Evolutionary conservation across 2,113 vertebrate genomes (phyloP), one percentile per base, ranked within the genome.

Genomic region (Toxostoma redivivum): DNA sequence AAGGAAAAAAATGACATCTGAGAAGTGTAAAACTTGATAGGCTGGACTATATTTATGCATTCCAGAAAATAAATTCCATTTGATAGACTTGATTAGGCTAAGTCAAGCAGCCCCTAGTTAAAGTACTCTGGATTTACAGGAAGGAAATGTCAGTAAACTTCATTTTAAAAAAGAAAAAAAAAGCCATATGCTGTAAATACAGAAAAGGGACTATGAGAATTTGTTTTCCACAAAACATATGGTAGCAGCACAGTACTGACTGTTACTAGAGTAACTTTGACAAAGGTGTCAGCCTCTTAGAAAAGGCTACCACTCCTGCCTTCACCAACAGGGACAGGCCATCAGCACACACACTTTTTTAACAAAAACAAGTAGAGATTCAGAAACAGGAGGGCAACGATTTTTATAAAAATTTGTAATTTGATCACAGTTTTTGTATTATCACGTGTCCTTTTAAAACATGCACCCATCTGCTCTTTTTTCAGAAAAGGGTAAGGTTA

Each of bases 321-420:
- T n/a, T 51, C 40, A 73, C 27, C 23, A 82, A 31, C 16, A 77
- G 57, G 57, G 16, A 27, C 21, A 89, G 54, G 12, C 20, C 64
- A 69, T 3, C 2, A 13, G 45, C 64, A 86, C 14, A 84, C 12
- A 69, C 7, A 12, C n/a, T n/a, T n/a, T n/a, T n/a, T n/a, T n/a
- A 66, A 30, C 15, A 79, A 58, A 58, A 86, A 17, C 5, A 57
- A 62, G 33, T 0, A 60, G 31, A 22, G 27, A 71, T 66, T 50
- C 1, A 0, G 20, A 62, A 84, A 81, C 0, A 57, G 38, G 21
- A 50, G 2, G 2, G 53, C 3, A 78, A 31, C 25, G 16, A 2
- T 3, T 7, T 28, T 51, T 15, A 40, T 3, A 78, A n/a, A 33
- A 37, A 8, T 15, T 7, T 31, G 44, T 42, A 31, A 22, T 60